These are phyloP conservation scores for Entomobrya multifasciata DNA, from an alignment of 2,888 invertebrate genomes.

Conservation along the genomic window DNA sequence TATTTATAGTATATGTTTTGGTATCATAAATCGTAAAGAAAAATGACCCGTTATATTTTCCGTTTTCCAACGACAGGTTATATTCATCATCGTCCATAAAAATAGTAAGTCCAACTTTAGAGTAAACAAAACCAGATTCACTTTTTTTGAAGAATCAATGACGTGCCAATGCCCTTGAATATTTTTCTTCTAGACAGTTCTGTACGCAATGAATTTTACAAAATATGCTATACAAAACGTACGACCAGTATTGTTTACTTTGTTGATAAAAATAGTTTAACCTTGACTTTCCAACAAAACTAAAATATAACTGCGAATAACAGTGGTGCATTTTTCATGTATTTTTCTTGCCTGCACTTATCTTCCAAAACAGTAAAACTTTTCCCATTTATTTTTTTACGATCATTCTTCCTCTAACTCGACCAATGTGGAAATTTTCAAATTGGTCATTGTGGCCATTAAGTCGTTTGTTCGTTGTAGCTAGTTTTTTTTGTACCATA, in stretches of 20 bases:
- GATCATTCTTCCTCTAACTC: constrained; percentile 14
- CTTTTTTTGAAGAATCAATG: neutral
- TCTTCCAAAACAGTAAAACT: too few relatives aligned
- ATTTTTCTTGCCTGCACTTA: too few relatives aligned
- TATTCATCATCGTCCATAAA: neutral
- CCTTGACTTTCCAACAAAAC: constrained; percentile 22
- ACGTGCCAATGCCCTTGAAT: constrained; percentile 28
- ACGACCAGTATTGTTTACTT: neutral
- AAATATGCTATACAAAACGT: too few relatives aligned
- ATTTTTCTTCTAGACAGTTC: too few relatives aligned
- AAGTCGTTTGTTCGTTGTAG: constrained; percentile 34
- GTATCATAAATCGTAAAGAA: neutral
- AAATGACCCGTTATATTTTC: constrained; percentile 24
- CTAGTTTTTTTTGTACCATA: neutral
- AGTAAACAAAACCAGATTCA: neutral
- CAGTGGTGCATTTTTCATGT: too few relatives aligned
- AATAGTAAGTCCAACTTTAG: neutral
- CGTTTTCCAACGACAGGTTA: constrained; percentile 23
- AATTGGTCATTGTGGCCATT: constrained; percentile 48
- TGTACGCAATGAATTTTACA: too few relatives aligned
- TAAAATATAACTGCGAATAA: too few relatives aligned
- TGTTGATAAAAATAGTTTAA: constrained; percentile 41
- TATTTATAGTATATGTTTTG: constrained; percentile 17
- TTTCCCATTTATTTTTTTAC: neutral
- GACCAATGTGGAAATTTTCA: constrained; percentile 40